Evolutionary conservation across 35 echinoderm and acorn worm genomes (phyloP).

Genomic region (Apostichopus japonicus): DNA sequence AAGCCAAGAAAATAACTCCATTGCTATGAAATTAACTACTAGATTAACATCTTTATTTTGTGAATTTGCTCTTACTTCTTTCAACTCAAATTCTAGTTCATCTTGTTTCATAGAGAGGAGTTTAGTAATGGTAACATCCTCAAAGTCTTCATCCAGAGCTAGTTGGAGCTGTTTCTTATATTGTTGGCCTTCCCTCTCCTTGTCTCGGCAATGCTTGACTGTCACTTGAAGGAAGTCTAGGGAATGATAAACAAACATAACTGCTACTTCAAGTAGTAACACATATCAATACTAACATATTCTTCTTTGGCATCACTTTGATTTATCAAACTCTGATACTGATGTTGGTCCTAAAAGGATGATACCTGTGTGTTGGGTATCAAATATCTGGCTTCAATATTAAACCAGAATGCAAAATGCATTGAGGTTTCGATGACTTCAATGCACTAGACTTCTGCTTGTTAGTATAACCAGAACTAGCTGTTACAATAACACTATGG

Average conservation of each 20-base stretch:
- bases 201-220: slow-evolving; percentile 77
- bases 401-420: no score
- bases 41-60: not conserved
- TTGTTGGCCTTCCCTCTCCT: slow-evolving; percentile 58
- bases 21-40: not conserved
- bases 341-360: no score
- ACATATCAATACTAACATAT: no score
- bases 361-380: no score
- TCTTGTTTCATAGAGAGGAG: slow-evolving; percentile 70
- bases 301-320: no score
- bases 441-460: no score
- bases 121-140: slow-evolving; percentile 65
- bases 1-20: no score
- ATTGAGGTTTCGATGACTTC: no score
- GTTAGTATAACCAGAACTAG: no score
- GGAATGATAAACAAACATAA: not conserved
- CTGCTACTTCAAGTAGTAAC: not conserved
- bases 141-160: slow-evolving; percentile 57
- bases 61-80: slow-evolving; percentile 57
- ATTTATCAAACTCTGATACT: no score
- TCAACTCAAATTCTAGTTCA: slow-evolving; percentile 53
- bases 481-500: no score
- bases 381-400: no score
- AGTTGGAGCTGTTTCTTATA: slow-evolving; percentile 68
- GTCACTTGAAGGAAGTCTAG: slow-evolving; percentile 72